A percentile compares a stretch with the other conserved stretches of the same genome.
phyloP scores from a whole-genome alignment of 1,140 invertebrate species.

The Scaptomyza graminum region DNA sequence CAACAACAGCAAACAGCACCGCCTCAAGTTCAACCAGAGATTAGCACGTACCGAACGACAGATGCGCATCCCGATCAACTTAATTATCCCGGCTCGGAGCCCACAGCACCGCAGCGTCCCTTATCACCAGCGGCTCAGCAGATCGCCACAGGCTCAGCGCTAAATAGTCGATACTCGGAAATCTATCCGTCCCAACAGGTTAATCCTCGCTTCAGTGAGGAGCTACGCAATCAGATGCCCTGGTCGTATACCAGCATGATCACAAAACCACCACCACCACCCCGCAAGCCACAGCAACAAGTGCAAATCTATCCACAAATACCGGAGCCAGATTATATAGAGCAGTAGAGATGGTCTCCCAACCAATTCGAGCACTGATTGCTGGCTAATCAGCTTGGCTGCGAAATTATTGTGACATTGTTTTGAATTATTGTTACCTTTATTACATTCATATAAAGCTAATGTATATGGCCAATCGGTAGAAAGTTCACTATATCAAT shows the following conservation, averaged over 20 bases:
- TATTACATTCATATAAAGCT: constrained; percentile 73
- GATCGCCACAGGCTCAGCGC: constrained; percentile 46
- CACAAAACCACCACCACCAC: constrained; percentile 70
- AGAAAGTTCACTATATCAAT: constrained; percentile 14
- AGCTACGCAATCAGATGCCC: constrained; percentile 78
- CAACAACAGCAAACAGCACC: constrained; percentile 1
- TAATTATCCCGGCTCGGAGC: constrained; percentile 64
- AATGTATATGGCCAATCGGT: constrained; percentile 67
- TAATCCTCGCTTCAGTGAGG: constrained; percentile 71
- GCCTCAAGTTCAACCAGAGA: constrained; percentile 31
- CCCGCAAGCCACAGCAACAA: constrained; percentile 74
- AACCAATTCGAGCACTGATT: constrained; percentile 42
- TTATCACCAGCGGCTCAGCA: constrained; percentile 59
- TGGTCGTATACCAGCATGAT: constrained; percentile 79
- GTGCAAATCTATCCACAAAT: constrained; percentile 78
- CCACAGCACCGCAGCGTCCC: constrained; percentile 30
- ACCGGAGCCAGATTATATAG: constrained; percentile 72
- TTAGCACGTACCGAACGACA: constrained; percentile 71
- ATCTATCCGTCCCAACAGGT: constrained; percentile 50
- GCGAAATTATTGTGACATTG: constrained; percentile 35
- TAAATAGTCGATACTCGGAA: constrained; percentile 73
- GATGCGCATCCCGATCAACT: constrained; percentile 76
- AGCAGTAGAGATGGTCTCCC: constrained; percentile 50
- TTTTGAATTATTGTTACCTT: constrained; percentile 78
- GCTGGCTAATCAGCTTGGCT: constrained; percentile 38